Percentiles rank a stretch among this genome's conserved stretches.
These are phyloP conservation scores for Cheilosia scutellata DNA, from an alignment of 2,888 invertebrate species.

Conservation along the genomic window DNA sequence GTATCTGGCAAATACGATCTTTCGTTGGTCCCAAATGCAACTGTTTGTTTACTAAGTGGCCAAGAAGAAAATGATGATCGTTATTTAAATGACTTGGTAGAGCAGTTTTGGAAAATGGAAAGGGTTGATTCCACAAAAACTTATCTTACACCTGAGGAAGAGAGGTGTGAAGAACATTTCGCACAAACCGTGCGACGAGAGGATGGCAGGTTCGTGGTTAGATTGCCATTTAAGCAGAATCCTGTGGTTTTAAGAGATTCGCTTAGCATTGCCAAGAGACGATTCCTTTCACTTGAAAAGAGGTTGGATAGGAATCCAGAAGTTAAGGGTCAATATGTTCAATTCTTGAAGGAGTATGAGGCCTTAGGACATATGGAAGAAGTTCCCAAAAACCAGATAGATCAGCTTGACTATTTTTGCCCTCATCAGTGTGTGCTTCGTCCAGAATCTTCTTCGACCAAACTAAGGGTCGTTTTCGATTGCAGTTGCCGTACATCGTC, in stretches of 20 bases:
- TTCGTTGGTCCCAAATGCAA: neutral
- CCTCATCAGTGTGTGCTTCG: neutral
- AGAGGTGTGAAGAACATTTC: neutral
- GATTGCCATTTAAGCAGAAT: neutral
- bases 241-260: neutral
- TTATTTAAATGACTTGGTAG: neutral
- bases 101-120: neutral
- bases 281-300: neutral
- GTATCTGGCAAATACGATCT: neutral
- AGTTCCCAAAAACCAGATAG: too few relatives aligned
- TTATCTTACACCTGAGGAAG: neutral
- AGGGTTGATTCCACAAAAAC: neutral
- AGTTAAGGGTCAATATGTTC: too few relatives aligned
- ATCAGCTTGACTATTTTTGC: neutral
- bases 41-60: neutral
- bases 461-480: slow-evolving; percentile 53
- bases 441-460: slow-evolving; percentile 35
- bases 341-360: too few relatives aligned
- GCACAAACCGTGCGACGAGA: neutral
- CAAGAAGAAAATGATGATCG: neutral
- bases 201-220: neutral
- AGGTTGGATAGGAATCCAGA: neutral
- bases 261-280: neutral
- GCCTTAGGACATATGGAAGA: too few relatives aligned
- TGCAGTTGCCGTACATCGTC: slow-evolving; percentile 22